A percentile compares a stretch with the other conserved stretches of the same genome.
Conservation (phyloP, 23 tunicate species). For the Halocynthia aurantium region DNA sequence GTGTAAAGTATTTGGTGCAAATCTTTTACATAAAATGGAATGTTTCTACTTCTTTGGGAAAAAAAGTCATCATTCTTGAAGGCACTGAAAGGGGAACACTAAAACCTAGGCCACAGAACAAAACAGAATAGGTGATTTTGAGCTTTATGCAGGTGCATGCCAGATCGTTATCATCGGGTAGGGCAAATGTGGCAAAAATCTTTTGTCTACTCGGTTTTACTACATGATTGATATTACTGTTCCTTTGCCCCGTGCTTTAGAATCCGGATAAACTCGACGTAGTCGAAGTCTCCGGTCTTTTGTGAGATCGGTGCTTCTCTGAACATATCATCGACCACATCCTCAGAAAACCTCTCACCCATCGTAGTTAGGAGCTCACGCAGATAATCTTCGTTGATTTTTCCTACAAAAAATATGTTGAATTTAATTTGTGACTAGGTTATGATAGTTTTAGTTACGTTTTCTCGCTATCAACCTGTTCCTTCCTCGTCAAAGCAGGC, state of each 20-base stretch:
- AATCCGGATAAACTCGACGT: slow-evolving; percentile 90
- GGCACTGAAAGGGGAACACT: too few relatives aligned
- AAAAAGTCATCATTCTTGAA: too few relatives aligned
- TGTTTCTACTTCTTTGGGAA: too few relatives aligned
- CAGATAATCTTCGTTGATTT: slow-evolving; percentile 95
- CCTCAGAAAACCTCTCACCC: slow-evolving; percentile 97
- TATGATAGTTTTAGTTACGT: too few relatives aligned
- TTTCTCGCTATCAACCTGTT: slow-evolving; percentile 33
- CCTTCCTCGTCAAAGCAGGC: slow-evolving; percentile 98
- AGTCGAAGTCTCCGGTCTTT: slow-evolving; percentile 84
- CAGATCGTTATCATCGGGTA: too few relatives aligned
- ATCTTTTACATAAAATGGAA: too few relatives aligned
- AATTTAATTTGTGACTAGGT: background rate
- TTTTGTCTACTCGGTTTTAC: background rate
- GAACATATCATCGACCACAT: slow-evolving; percentile 98
- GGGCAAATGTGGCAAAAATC: background rate
- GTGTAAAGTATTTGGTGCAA: too few relatives aligned
- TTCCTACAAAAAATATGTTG: slow-evolving; percentile 30
- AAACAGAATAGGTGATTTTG: too few relatives aligned
- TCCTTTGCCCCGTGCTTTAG: slow-evolving; percentile 98
- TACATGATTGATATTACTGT: slow-evolving; percentile 12
- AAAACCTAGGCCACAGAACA: too few relatives aligned
- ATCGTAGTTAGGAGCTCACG: slow-evolving; percentile 89
- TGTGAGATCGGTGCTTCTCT: slow-evolving; percentile 91
- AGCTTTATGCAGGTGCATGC: too few relatives aligned